Evolutionary conservation across 2,113 vertebrate species (phyloP).

Genomic region (Rattus norvegicus): GRCr8 NC_086024.1:10648501-10649000

Average conservation of each 20-base stretch:
- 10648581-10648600: conserved; percentile 6
- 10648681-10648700: conserved; percentile 85
- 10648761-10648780: conserved; percentile 59
- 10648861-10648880: conserved; percentile 79
- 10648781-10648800: conserved; percentile 82
- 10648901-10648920: conserved; percentile 78
- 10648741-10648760: conserved; percentile 76
- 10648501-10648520: neutral
- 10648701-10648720: conserved; percentile 82
- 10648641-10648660: conserved; percentile 80
- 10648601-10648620: conserved; percentile 78
- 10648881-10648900: conserved; percentile 80
- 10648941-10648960: conserved; percentile 80
- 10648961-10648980: conserved; percentile 78
- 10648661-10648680: conserved; percentile 77
- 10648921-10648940: conserved; percentile 82
- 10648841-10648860: conserved; percentile 83
- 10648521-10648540: conserved; percentile 65
- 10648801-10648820: conserved; percentile 80
- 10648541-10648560: neutral
- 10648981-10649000: conserved; percentile 83
- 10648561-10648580: neutral
- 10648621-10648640: conserved; percentile 73
- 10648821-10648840: conserved; percentile 65
- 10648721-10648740: conserved; percentile 63